Evolutionary conservation across 2,797 vertebrate species (phyloP).

Genomic region (Sorex maritimensis): DNA sequence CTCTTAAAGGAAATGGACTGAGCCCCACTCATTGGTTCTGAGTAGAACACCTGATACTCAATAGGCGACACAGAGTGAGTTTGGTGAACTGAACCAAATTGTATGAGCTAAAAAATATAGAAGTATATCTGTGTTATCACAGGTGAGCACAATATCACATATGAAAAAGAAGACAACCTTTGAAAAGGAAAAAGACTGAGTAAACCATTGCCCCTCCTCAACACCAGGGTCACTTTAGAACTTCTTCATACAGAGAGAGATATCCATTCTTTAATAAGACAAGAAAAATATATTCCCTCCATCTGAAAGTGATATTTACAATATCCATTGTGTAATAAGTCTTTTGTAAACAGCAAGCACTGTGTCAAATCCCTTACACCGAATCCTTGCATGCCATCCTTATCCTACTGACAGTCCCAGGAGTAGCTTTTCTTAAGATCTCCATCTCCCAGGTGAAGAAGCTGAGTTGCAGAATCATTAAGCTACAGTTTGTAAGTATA

Average conservation of each 20-base stretch:
- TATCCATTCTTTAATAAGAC: not conserved
- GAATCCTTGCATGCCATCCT: not conserved
- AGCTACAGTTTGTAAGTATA: not conserved
- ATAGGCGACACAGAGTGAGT: not conserved
- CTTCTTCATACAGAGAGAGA: conserved; percentile 20
- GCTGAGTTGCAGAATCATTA: not conserved
- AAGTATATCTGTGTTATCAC: not conserved
- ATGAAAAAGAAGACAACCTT: not conserved
- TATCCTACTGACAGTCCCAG: too few relatives aligned
- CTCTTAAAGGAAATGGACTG: not conserved
- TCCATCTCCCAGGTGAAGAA: not conserved
- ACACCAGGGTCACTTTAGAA: not conserved
- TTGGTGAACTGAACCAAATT: not conserved
- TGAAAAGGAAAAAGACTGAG: not conserved
- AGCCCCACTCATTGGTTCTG: not conserved
- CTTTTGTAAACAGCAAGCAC: not conserved
- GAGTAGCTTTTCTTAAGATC: not conserved
- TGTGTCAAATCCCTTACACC: not conserved
- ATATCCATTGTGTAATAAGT: not conserved
- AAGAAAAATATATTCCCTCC: not conserved
- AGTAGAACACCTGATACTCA: fast-evolving
- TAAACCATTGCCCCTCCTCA: not conserved
- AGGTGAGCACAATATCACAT: not conserved
- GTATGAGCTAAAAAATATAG: not conserved
- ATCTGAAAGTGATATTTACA: not conserved